These are phyloP conservation scores for Sinodicranocentrus sp. DNA, from an alignment of 2,888 invertebrate species.

Conservation along the genomic window DNA sequence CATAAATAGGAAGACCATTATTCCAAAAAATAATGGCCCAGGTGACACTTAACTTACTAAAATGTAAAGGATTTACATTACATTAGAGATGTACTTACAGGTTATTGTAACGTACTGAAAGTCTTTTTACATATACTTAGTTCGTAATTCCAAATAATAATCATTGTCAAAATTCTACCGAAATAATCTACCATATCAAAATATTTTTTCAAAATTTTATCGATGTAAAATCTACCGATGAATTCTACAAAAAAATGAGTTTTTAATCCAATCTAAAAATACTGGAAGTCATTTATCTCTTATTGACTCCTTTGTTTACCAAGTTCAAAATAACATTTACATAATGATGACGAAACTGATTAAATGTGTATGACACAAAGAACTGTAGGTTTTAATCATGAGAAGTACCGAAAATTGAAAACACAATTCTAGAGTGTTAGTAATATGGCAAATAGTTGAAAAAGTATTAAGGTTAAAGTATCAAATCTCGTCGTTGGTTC, in stretches of 20 bases:
- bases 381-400: not conserved
- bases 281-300: too few species aligned
- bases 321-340: not conserved
- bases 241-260: not conserved
- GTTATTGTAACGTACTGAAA: conserved; percentile 1
- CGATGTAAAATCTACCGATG: not conserved
- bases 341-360: too few species aligned
- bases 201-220: not conserved
- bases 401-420: not conserved
- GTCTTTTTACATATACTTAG: conserved; percentile 51
- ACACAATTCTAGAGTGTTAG: not conserved
- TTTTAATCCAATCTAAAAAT: too few species aligned
- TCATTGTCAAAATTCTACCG: too few species aligned
- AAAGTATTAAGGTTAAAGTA: conserved; percentile 21
- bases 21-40: conserved; percentile 60
- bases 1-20: conserved; percentile 67
- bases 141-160: conserved; percentile 17
- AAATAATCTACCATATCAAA: too few species aligned
- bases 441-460: conserved; percentile 32
- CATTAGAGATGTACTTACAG: conserved; percentile 9
- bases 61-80: conserved; percentile 11
- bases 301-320: conserved; percentile 9
- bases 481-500: conserved; percentile 55
- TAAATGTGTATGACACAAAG: conserved; percentile 2
- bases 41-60: conserved; percentile 22